These are phyloP conservation scores for Siphlonurus alternatus DNA, from an alignment of 2,888 invertebrate genomes.

Conservation along the genomic window DNA sequence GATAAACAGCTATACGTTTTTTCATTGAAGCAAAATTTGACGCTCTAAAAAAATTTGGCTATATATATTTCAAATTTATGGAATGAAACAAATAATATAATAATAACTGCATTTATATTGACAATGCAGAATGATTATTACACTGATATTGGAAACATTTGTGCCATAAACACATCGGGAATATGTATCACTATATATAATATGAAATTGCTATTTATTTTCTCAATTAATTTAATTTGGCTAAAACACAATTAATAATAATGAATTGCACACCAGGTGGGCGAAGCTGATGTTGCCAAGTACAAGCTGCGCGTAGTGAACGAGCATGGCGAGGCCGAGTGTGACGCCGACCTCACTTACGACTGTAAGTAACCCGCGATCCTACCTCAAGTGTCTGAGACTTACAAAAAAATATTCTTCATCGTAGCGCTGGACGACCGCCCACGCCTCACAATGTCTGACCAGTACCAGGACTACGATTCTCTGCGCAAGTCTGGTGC, in stretches of 20 bases:
- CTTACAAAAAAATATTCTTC: not conserved
- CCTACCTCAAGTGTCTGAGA: conserved; percentile 7
- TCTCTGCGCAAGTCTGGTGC: conserved; percentile 66
- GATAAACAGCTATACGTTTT: too few relatives aligned
- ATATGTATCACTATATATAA: not conserved
- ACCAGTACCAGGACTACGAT: conserved; percentile 71
- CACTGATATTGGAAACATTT: not conserved
- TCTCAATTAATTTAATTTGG: conserved; percentile 10
- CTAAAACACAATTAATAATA: too few relatives aligned
- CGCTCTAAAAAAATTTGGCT: too few relatives aligned
- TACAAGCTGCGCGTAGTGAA: conserved; percentile 73
- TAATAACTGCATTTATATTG: too few relatives aligned
- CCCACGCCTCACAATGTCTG: conserved; percentile 27
- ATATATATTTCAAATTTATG: too few relatives aligned
- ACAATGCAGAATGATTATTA: not conserved
- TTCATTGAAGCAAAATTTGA: too few relatives aligned
- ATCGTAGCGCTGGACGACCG: conserved; percentile 39
- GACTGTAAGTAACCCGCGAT: conserved; percentile 42
- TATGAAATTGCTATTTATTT: not conserved
- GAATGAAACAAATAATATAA: too few relatives aligned
- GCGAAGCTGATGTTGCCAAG: conserved; percentile 55
- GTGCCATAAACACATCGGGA: not conserved
- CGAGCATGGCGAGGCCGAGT: conserved; percentile 66
- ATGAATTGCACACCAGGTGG: too few relatives aligned
- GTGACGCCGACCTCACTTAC: conserved; percentile 60